Evolutionary conservation across 2,888 invertebrate genomes (phyloP), one percentile per base, ranked within the genome.

Genomic region (Diarsia mendica): DNA sequence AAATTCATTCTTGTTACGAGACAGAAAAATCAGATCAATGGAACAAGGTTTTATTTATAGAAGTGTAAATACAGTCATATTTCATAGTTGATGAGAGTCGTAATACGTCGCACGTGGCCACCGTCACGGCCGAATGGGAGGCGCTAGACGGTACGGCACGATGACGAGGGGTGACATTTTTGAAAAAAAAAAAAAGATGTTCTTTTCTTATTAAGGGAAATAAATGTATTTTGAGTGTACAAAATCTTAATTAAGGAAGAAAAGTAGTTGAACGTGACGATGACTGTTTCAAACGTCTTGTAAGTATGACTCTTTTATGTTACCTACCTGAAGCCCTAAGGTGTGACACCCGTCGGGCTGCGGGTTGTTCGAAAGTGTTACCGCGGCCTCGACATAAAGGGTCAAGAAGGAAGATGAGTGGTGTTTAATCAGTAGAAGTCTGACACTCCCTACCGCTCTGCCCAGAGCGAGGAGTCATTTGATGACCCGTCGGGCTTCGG

Each of bases 31-130:
- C 28, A 58, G 18, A 68, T 61, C 48, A 49, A 28, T 46, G 39
- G 23, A 23, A 65, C 48, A 48, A 53, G 23, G 11, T 18, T 69
- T 48, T 84, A 86, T 84, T 80, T 80, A 69, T 77, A 80, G 75
- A 68, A 67, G 33, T 15, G 11, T 53, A 55, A 77, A n/a, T 65
- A 67, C 55, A 69, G 33, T 65, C 58, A 67, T 85, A 83, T 75
- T 83, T 82, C 78, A 72, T 77, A 73, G 67, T 46, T 70, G 69
- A 74, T 67, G 72, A 83, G 82, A 73, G 72, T 70, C 61, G 61
- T 83, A 77, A 85, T 77, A 58, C 3, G 65, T 53, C 67, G 46
- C 82, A 83, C 76, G 75, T 80, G 82, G 68, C 60, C 3, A 33
- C 53, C 39, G 65, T 72, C 60, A 75, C 23, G 75, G 80, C n/a